Evolutionary conservation across 2,113 vertebrate genomes (phyloP).

Genomic region (Lipophrys pholis): DNA sequence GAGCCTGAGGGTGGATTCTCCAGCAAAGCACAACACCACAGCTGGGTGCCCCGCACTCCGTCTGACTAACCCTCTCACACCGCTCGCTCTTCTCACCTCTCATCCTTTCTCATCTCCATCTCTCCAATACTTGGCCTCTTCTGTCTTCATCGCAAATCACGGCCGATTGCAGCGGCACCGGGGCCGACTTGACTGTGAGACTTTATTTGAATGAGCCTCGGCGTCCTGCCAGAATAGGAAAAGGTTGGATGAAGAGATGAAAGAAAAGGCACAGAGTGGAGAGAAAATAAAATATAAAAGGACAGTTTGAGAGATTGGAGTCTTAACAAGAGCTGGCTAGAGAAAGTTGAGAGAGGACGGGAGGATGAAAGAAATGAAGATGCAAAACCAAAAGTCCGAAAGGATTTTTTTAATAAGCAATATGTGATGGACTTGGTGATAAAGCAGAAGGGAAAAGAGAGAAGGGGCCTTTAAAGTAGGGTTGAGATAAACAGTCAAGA

Average conservation of each 20-base stretch:
- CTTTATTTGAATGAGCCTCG: slow-evolving; percentile 55
- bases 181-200: slow-evolving; percentile 50
- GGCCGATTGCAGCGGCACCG: slow-evolving; percentile 58
- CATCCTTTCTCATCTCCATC: slow-evolving; percentile 60
- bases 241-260: slow-evolving; percentile 26
- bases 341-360: slow-evolving; percentile 20
- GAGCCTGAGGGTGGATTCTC: slow-evolving; percentile 68
- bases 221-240: slow-evolving; percentile 37
- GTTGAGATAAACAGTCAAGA: slow-evolving; percentile 65
- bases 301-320: slow-evolving; percentile 35
- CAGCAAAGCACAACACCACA: slow-evolving; percentile 70
- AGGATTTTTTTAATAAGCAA: slow-evolving; percentile 23
- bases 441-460: slow-evolving; percentile 24
- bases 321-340: slow-evolving; percentile 27
- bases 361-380: slow-evolving; percentile 33
- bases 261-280: slow-evolving; percentile 21
- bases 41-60: slow-evolving; percentile 74
- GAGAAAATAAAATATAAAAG: slow-evolving; percentile 15
- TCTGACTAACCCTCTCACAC: slow-evolving; percentile 60
- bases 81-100: slow-evolving; percentile 63
- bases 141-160: slow-evolving; percentile 65
- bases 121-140: slow-evolving; percentile 50
- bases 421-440: slow-evolving; percentile 24
- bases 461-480: slow-evolving; percentile 5
- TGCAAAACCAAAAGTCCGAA: slow-evolving; percentile 8